Percentiles rank a stretch among this genome's conserved stretches.
These are phyloP conservation scores for Ailurus styani DNA, from an alignment of 2,113 vertebrate species.

Conservation along the genomic window DNA sequence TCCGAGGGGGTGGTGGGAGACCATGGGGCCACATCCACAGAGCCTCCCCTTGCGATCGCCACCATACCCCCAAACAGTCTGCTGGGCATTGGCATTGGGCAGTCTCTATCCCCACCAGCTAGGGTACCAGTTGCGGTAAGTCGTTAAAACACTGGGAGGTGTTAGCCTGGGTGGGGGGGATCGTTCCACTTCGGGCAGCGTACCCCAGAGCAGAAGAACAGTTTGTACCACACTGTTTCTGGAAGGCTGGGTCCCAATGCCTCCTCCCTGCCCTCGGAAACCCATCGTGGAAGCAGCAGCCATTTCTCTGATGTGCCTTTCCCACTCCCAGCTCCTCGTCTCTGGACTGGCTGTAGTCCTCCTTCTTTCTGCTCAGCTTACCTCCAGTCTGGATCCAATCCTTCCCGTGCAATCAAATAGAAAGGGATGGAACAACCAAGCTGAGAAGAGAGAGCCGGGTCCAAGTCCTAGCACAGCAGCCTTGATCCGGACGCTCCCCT, in stretches of 20 bases:
- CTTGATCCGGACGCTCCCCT: neutral
- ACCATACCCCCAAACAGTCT: neutral
- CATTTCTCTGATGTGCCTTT: neutral
- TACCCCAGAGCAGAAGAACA: neutral
- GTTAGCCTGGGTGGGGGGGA: neutral
- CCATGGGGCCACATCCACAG: rapidly evolving
- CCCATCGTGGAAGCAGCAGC: neutral
- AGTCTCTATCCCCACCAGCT: neutral
- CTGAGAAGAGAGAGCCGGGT: neutral
- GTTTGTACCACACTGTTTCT: rapidly evolving
- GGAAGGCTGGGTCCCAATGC: neutral
- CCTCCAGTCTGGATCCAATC: neutral
- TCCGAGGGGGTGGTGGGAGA: neutral
- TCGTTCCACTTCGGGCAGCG: neutral
- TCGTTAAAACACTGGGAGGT: neutral
- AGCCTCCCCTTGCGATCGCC: neutral
- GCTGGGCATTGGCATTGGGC: neutral
- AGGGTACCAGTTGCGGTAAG: neutral
- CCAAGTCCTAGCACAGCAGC: neutral
- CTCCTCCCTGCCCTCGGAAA: neutral
- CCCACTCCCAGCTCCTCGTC: neutral
- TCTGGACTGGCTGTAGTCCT: neutral
- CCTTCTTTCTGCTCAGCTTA: no score
- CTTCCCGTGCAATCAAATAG: no score
- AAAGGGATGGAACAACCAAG: neutral